Percentiles rank a stretch among this genome's conserved stretches.
Conservation (phyloP, 1,140 invertebrate species). For the Euglossa dilemma region DNA sequence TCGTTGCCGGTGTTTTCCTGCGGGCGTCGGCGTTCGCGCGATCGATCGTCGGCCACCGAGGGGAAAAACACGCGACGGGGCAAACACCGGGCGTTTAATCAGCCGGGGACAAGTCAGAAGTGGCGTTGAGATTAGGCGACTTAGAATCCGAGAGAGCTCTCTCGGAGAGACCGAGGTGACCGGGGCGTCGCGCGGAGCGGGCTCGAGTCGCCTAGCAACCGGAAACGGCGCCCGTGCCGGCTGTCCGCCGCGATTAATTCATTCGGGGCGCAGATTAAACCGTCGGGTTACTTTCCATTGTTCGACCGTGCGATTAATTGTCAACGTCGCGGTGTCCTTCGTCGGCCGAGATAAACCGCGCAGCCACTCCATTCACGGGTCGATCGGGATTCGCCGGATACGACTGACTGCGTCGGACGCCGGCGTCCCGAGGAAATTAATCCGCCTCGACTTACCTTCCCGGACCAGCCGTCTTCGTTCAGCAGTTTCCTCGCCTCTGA, state of each 20-base stretch:
- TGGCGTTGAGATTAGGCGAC: slow-evolving; percentile 56
- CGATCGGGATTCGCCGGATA: slow-evolving; percentile 8
- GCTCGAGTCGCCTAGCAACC: slow-evolving; percentile 60
- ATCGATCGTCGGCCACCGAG: not conserved
- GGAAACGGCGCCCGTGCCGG: slow-evolving; percentile 43
- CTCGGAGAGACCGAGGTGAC: not conserved
- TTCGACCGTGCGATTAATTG: slow-evolving; percentile 58
- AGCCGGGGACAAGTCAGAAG: slow-evolving; percentile 36
- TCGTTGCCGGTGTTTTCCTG: slow-evolving; percentile 21
- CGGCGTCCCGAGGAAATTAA: slow-evolving; percentile 13
- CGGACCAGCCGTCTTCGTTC: too few relatives aligned
- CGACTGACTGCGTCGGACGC: slow-evolving; percentile 6
- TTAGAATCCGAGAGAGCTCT: slow-evolving; percentile 59
- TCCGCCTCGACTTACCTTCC: not conserved
- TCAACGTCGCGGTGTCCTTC: slow-evolving; percentile 51
- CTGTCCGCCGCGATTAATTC: slow-evolving; percentile 64
- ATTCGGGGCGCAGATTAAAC: slow-evolving; percentile 66
- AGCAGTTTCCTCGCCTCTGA: too few relatives aligned
- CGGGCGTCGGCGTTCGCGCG: not conserved
- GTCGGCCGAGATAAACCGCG: slow-evolving; percentile 17
- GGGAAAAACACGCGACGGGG: not conserved
- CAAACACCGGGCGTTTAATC: slow-evolving; percentile 54
- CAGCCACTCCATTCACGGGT: slow-evolving; percentile 3
- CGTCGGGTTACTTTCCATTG: slow-evolving; percentile 67
- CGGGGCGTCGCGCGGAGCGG: slow-evolving; percentile 40